Base-by-base conservation (phyloP, 1,140 invertebrate species). In the Agrilus planipennis region DNA sequence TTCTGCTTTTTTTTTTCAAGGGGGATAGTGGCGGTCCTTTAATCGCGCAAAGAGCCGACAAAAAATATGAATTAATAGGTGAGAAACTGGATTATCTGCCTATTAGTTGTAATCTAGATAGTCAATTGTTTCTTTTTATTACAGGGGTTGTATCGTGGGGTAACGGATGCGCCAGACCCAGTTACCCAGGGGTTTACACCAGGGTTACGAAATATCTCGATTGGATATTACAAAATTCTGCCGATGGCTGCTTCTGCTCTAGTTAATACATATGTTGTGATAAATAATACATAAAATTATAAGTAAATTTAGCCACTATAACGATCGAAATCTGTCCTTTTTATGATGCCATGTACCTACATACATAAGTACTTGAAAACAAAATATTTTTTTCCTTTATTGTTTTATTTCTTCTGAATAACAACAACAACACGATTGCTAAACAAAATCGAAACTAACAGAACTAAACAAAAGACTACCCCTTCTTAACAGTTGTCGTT, bases 11-110 rank as follows among this genome's bases (percentile, higher is more conserved):
- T 32, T 7, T 47, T 40, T 71, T 72, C 41, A 59, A 89, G 82
- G 89, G 89, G 14, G 89, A 94, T 60, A 90, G 86, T 51, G 89
- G 89, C 40, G 88, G 88, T n/a, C 89, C 89, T 2, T 60, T 93
- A 11, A 75, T 89, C 6, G 66, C 76, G 1, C 71, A 79, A 60
- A 71, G 76, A 56, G 64, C 72, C 43, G 75, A 81, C 49, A 79
- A 81, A 56, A 75, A 76, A 51, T 84, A 82, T 54, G 82, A 86
- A 62, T 60, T 84, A 28, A 85, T 86, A 49, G 84, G 83, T 75
- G 65, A 49, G 45, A 34, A 27, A 27, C 7, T 27, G 12, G 23
- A 27, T 27, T 12, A 27, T 27, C 7, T 27, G 12, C 23, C 23
- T 9, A 9, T 9, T 12, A 27, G 23, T 12, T n/a, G n/a, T n/a